phyloP scores from a whole-genome alignment of 2,113 vertebrate species.

The Sorex fumeus region DNA sequence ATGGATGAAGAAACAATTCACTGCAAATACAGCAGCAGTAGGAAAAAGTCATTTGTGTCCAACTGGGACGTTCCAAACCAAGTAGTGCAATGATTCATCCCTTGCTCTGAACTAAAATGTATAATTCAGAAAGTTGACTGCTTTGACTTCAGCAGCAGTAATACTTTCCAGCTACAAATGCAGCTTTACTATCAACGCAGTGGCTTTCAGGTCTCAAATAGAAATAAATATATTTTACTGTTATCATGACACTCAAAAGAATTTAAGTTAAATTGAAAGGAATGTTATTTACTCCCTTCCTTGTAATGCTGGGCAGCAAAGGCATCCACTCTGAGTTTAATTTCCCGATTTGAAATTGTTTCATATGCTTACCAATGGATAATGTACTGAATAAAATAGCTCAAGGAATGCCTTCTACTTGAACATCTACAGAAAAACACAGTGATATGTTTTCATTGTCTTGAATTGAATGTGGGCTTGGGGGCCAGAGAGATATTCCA shows the following conservation, averaged over 20 bases:
- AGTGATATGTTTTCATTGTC: background rate
- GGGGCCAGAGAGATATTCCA: no score
- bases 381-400: background rate
- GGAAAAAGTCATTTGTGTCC: background rate
- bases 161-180: background rate
- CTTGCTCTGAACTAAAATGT: background rate
- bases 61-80: background rate
- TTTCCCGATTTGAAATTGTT: background rate
- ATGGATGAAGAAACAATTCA: background rate
- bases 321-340: background rate
- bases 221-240: no score
- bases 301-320: constrained; percentile 1
- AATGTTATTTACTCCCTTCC: background rate
- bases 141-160: background rate
- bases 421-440: background rate
- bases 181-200: background rate
- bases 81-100: background rate
- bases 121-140: background rate
- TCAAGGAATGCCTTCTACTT: background rate
- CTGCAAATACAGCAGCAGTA: background rate
- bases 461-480: background rate
- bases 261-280: constrained; percentile 50
- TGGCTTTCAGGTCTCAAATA: background rate
- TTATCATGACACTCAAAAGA: background rate
- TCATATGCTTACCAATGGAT: background rate